Evolutionary conservation across 2,797 vertebrate species (phyloP).

Genomic region (Sibirionetta formosa): DNA sequence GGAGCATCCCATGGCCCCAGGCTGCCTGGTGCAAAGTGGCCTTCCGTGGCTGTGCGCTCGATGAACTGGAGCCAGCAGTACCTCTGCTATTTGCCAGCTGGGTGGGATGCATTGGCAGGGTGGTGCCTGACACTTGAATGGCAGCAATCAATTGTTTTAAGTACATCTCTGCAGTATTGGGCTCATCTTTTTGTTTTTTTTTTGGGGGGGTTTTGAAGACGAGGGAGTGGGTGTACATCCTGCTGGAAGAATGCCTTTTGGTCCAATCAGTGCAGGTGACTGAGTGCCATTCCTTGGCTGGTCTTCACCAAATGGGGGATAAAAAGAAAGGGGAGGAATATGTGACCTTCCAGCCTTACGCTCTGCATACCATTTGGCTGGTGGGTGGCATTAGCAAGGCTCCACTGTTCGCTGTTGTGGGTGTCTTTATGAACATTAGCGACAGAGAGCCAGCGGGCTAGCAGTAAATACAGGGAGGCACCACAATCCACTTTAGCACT

Average conservation of each 20-base stretch:
- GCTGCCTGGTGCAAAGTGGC: background rate
- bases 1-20: background rate
- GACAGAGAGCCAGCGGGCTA: constrained; percentile 54
- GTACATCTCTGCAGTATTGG: background rate
- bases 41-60: background rate
- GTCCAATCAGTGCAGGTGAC: background rate
- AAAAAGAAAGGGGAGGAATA: constrained; percentile 25
- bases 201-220: background rate
- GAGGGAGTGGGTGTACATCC: background rate
- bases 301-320: background rate
- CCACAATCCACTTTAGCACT: background rate
- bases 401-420: constrained; percentile 56
- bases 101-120: rapidly evolving
- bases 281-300: background rate
- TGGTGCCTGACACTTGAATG: background rate
- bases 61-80: background rate
- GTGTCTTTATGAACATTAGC: constrained; percentile 57
- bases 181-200: background rate
- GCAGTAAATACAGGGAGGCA: background rate
- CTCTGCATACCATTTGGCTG: constrained; percentile 23
- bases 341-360: constrained; percentile 66
- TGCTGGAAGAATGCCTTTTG: background rate
- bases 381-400: constrained; percentile 68
- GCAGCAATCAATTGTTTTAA: background rate
- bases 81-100: background rate